phyloP scores from a whole-genome alignment of 2,888 invertebrate species.

The Epinotia nisella region DNA sequence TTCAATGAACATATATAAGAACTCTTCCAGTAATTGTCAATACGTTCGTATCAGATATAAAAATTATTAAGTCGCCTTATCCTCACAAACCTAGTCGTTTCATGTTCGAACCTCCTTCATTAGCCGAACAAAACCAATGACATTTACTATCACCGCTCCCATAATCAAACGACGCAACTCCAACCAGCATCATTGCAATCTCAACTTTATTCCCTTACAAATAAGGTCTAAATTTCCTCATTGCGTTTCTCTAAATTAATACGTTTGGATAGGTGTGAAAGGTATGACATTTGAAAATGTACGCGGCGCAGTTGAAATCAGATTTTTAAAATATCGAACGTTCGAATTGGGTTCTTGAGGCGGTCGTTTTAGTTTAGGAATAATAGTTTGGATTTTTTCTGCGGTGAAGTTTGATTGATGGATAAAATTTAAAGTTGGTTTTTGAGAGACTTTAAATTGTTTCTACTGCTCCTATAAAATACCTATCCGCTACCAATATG shows the following conservation, averaged over 20 bases:
- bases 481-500: too few relatives aligned
- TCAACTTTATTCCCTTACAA: conserved; percentile 1
- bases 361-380: conserved; percentile 17
- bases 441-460: neutral
- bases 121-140: conserved; percentile 80
- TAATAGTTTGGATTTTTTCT: conserved; percentile 23
- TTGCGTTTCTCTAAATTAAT: conserved; percentile 44
- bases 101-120: conserved; percentile 64
- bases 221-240: conserved; percentile 46
- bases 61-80: conserved; percentile 14
- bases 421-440: conserved; percentile 23
- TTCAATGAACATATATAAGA: too few relatives aligned
- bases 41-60: too few relatives aligned
- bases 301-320: conserved; percentile 60
- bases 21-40: too few relatives aligned
- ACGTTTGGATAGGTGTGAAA: conserved; percentile 69
- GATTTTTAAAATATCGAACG: conserved; percentile 63
- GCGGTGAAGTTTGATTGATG: conserved; percentile 25
- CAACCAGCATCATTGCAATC: conserved; percentile 34
- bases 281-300: conserved; percentile 76
- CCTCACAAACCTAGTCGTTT: conserved; percentile 32
- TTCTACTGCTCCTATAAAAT: neutral
- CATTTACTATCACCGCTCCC: conserved; percentile 67
- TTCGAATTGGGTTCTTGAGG: conserved; percentile 42
- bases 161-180: conserved; percentile 53